Evolutionary conservation across 2,888 invertebrate species (phyloP), one percentile per base, ranked within the genome.

Genomic region (Ennomos erosarius): DNA sequence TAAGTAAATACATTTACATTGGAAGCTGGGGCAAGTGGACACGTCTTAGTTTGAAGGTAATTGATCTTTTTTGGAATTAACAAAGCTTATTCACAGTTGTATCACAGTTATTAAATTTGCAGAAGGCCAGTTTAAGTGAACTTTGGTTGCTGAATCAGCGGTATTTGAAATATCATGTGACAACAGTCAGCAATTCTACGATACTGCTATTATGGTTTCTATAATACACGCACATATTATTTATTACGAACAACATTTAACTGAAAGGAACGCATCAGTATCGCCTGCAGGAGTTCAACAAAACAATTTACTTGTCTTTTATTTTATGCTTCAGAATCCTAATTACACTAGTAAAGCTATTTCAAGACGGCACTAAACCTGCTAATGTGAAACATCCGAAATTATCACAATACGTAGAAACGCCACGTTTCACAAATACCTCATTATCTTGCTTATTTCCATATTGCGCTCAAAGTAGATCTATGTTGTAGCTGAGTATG

Each of bases 291-390:
- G 26, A 34, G 50, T 35, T 9, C 13, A 12, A 42, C 36, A 35
- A 51, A 10, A 51, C 8, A 5, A 50, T 44, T 26, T 46, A 33
- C 10, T 44, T 55, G 38, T 44, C 35, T 38, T 9, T 11, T 16
- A 16, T 8, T 42, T 38, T 51, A n/a, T n/a, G n/a, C n/a, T 10
- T 46, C n/a, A 40, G 36, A 36, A 37, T 50, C 40, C 26, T 59
- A 49, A 59, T 59, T 51, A 47, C 50, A 6, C 9, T 38, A 50
- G 51, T 55, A 55, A 59, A 59, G 16, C 42, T 59, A 55, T 59
- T 59, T 59, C 46, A 51, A 47, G 54, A 37, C 54, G 42, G 39
- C 44, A 36, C 34, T 52, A 49, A 44, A 10, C 39, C 37, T 37
- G 11, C n/a, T 4, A 36, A 47, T 39, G 46, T 43, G 55, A 46